phyloP scores from a whole-genome alignment of 1,140 invertebrate species.

The Brachionus paranguensis region DNA sequence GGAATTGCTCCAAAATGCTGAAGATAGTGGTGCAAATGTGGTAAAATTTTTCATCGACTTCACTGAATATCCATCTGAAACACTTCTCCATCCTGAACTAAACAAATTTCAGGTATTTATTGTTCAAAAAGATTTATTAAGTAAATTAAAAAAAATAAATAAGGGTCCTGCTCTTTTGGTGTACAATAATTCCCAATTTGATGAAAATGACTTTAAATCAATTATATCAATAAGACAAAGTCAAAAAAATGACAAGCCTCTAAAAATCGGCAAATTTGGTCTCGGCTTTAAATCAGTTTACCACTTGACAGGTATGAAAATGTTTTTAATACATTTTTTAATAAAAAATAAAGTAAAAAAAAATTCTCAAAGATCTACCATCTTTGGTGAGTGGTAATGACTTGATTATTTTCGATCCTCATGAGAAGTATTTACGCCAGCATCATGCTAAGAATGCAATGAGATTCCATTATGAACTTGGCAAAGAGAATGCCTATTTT shows the following conservation, averaged over 20 bases:
- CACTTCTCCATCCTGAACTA: slow-evolving; percentile 40
- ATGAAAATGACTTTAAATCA: slow-evolving; percentile 46
- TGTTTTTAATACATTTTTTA: neutral
- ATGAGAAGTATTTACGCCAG: slow-evolving; percentile 40
- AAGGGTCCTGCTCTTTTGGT: slow-evolving; percentile 50
- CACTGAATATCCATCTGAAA: slow-evolving; percentile 42
- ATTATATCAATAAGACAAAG: slow-evolving; percentile 48
- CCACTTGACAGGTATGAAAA: slow-evolving; percentile 46
- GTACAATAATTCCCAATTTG: slow-evolving; percentile 48
- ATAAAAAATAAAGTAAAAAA: neutral
- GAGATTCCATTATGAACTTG: neutral
- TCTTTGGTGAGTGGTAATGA: slow-evolving; percentile 46
- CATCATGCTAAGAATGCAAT: neutral
- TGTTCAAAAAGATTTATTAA: neutral
- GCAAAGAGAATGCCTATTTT: neutral
- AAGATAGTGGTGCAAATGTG: slow-evolving; percentile 51
- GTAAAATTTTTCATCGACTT: slow-evolving; percentile 49
- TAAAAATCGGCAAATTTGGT: slow-evolving; percentile 49
- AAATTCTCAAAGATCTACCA: slow-evolving; percentile 45
- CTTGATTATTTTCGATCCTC: slow-evolving; percentile 46
- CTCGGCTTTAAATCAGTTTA: slow-evolving; percentile 50
- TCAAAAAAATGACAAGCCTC: slow-evolving; percentile 45
- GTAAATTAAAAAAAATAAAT: slow-evolving; percentile 38
- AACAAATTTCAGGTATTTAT: neutral
- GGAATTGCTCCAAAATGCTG: slow-evolving; percentile 56